A percentile compares a stretch with the other conserved stretches of the same genome.
Conservation (phyloP, 2,113 vertebrate species). For the Elaphurus davidianus region DNA sequence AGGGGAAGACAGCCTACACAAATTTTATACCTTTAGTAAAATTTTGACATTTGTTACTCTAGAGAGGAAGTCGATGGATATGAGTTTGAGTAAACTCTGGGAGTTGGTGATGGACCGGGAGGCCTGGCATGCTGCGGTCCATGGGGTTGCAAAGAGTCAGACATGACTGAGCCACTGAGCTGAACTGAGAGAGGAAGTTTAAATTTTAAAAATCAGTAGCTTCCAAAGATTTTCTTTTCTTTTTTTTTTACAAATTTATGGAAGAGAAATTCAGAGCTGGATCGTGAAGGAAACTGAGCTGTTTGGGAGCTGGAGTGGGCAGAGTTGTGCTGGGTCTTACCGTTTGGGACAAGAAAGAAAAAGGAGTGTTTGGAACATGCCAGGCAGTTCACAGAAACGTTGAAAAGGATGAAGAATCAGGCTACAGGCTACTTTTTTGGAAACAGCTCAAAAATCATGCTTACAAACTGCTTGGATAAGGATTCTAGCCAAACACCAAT, state of each 20-base stretch:
- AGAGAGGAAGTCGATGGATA: background rate
- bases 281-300: background rate
- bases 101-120: background rate
- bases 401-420: background rate
- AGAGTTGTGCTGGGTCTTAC: background rate
- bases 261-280: background rate
- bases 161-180: background rate
- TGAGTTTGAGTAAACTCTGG: background rate
- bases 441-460: background rate
- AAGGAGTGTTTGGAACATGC: background rate
- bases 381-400: background rate
- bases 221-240: background rate
- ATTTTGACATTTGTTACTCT: background rate
- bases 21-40: background rate
- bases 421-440: background rate
- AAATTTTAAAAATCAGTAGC: conserved; percentile 15
- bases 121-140: background rate
- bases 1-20: background rate
- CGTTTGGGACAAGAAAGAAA: background rate
- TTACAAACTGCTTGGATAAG: background rate
- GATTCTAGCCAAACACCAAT: background rate
- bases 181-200: background rate
- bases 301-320: background rate
- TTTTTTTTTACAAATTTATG: background rate
- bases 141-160: rapidly evolving